Evolutionary conservation across 2,113 vertebrate species (phyloP).

Genomic region (Hippocampus barbouri): DNA sequence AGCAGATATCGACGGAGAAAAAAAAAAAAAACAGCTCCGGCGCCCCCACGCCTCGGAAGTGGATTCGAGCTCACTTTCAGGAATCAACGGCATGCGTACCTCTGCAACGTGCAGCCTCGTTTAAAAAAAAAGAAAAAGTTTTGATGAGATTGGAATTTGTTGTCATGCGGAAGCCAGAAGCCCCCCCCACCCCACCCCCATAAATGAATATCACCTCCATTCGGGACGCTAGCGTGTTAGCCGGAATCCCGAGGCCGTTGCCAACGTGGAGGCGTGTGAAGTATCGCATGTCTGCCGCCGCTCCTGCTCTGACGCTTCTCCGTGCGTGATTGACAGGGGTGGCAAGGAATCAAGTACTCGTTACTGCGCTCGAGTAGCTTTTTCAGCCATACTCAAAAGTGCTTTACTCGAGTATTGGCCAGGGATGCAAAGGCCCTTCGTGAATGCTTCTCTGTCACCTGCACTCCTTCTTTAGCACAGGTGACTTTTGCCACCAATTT

Average conservation of each 20-base stretch:
- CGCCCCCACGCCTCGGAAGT: neutral
- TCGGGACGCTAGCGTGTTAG: conserved; percentile 4
- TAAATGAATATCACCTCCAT: conserved; percentile 25
- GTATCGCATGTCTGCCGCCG: conserved; percentile 49
- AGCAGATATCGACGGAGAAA: conserved; percentile 29
- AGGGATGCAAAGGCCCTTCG: too few species aligned
- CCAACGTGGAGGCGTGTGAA: conserved; percentile 46
- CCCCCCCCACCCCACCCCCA: neutral
- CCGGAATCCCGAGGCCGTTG: conserved; percentile 33
- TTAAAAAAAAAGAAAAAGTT: too few species aligned
- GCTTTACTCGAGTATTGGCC: too few species aligned
- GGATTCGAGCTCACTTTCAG: too few species aligned
- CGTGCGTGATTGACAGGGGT: neutral
- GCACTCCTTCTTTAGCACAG: too few species aligned
- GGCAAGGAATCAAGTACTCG: neutral
- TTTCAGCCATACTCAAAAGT: neutral
- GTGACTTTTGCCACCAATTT: too few species aligned
- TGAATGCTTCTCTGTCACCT: too few species aligned
- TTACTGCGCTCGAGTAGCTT: neutral
- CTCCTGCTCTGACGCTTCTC: conserved; percentile 18
- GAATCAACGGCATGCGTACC: too few species aligned
- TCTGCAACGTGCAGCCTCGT: too few species aligned
- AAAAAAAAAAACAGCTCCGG: conserved; percentile 37
- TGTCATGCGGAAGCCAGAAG: neutral
- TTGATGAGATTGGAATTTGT: too few species aligned